Evolutionary conservation across 2,797 vertebrate species (phyloP).

Genomic region (Chelmon rostratus): DNA sequence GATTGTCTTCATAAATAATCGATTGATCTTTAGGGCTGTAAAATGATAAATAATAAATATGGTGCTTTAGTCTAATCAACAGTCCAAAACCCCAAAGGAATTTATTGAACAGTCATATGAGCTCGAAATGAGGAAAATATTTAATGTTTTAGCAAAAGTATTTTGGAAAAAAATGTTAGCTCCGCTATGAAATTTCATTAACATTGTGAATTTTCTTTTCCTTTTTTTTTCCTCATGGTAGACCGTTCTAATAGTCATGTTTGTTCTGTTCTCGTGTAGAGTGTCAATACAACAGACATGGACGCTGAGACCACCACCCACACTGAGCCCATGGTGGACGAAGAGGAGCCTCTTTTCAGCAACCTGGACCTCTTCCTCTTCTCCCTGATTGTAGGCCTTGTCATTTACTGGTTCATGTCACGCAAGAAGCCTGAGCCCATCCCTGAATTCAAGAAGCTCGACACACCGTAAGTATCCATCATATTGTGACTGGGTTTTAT

Average conservation of each 20-base stretch:
- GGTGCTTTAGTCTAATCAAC: not conserved
- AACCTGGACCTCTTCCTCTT: conserved; percentile 92
- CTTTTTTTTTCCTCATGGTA: not conserved
- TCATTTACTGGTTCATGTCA: conserved; percentile 94
- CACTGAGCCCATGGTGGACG: conserved; percentile 68
- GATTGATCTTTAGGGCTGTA: too few relatives aligned
- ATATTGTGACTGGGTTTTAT: not conserved
- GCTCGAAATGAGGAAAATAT: too few relatives aligned
- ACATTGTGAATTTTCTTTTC: not conserved
- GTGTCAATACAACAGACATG: conserved; percentile 81
- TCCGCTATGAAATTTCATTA: too few relatives aligned
- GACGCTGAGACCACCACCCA: conserved; percentile 70
- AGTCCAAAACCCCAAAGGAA: not conserved
- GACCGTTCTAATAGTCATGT: not conserved
- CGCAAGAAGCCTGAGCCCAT: conserved; percentile 93
- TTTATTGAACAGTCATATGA: not conserved
- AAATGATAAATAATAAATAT: too few relatives aligned
- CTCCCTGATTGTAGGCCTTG: conserved; percentile 88
- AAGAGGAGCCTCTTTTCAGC: conserved; percentile 88
- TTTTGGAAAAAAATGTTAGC: not conserved
- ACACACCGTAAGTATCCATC: conserved; percentile 82
- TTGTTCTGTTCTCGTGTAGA: conserved; percentile 14
- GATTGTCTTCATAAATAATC: too few relatives aligned
- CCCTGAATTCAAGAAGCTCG: conserved; percentile 92
- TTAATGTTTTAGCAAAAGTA: too few relatives aligned